Base-by-base conservation (phyloP, 2,797 vertebrate genomes). In the Valencia hispanica region DNA sequence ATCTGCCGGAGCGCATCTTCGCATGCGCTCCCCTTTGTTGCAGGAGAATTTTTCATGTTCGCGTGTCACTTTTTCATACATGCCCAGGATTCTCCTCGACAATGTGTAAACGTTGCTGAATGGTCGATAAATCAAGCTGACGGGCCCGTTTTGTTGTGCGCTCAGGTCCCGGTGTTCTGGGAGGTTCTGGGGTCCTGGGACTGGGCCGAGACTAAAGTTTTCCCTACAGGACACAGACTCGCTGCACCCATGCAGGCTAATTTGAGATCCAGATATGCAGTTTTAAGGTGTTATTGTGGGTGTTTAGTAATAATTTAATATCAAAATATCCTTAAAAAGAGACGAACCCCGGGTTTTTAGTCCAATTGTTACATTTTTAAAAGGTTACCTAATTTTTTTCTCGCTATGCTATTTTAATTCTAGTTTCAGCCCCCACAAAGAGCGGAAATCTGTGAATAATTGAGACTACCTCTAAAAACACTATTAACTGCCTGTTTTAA, bases 101-200 rank as follows among this genome's bases (percentile, higher is more conserved):
- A 41, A 30, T 9, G 53, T 59, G 73, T 51, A 55, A 73, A 53
- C 57, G 61, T 70, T 65, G 84, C 74, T 94, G 93, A 95, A 95
- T 92, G 92, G 90, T 82, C 93, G 94, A 96, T 95, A 95, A 96
- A 96, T 96, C 94, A 96, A 88, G 87, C 92, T 95, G 95, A 94
- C 90, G 94, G 93, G 86, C 81, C 86, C 39, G 93, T 94, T 93
- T 93, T 93, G 93, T 91, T 89, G 80, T 81, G 81, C 43, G 78
- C 66, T 79, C 53, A 59, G 90, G 85, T 92, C 93, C 89, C 82
- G 88, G 85, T 90, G 94, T 93, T 94, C 94, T 91, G 90, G 90
- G 88, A 86, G 86, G 87, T 88, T 93, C 92, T 82, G 75, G 86
- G 94, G 93, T 94, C 94, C 94, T 94, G 94, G 94, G 95, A 95